These are phyloP conservation scores for Drosophila neocordata DNA, from an alignment of 1,140 invertebrate genomes.

Conservation along the genomic window DNA sequence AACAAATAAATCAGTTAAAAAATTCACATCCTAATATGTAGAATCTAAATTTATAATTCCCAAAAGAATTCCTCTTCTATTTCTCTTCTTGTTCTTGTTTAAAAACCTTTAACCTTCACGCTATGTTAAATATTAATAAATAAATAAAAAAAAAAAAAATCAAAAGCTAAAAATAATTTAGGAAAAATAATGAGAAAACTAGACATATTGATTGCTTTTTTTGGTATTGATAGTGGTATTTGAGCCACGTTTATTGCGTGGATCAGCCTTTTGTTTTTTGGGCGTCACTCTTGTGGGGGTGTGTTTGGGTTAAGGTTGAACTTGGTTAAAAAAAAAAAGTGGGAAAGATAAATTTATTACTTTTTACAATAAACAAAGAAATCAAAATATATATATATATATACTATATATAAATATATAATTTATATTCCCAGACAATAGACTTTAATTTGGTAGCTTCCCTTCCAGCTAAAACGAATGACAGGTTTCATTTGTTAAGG, in stretches of 20 bases:
- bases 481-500: constrained; percentile 59
- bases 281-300: not conserved
- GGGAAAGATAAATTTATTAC: not conserved
- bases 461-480: constrained; percentile 32
- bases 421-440: constrained; percentile 31
- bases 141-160: not conserved
- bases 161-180: not conserved
- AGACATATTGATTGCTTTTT: constrained; percentile 1
- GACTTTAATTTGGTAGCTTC: constrained; percentile 43
- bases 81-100: constrained; percentile 56
- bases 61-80: constrained; percentile 30
- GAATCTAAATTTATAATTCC: constrained; percentile 43
- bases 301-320: constrained; percentile 6
- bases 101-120: constrained; percentile 41
- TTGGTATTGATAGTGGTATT: not conserved
- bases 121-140: constrained; percentile 40
- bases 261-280: not conserved
- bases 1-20: constrained; percentile 16
- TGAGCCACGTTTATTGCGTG: not conserved
- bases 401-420: constrained; percentile 20
- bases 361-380: not conserved
- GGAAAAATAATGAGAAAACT: not conserved
- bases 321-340: not conserved
- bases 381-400: not conserved
- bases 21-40: constrained; percentile 39